Conservation (phyloP, 2,797 vertebrate species). For the Acanthopagrus latus region DNA sequence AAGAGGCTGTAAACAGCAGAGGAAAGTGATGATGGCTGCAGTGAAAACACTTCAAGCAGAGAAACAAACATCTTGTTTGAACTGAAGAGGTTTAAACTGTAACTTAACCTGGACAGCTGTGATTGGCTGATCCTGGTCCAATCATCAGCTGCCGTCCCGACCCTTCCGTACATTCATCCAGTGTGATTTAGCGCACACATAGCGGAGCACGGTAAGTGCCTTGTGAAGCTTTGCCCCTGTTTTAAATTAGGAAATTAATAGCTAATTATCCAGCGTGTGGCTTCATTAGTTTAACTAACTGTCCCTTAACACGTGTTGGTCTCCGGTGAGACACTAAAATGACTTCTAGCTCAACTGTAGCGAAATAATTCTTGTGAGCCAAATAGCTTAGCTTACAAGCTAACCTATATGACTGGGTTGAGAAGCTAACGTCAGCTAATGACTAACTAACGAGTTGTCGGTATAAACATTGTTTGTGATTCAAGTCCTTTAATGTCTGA, state of each 20-base stretch:
- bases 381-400: constrained; percentile 66
- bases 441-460: constrained; percentile 56
- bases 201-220: constrained; percentile 79
- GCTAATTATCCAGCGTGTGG: neutral
- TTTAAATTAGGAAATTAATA: neutral
- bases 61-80: neutral
- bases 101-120: constrained; percentile 41
- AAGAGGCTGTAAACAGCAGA: neutral
- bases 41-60: neutral
- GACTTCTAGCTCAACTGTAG: neutral
- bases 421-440: constrained; percentile 66
- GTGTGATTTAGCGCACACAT: constrained; percentile 67
- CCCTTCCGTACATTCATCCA: constrained; percentile 66
- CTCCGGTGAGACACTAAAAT: neutral
- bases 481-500: neutral
- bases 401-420: constrained; percentile 40
- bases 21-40: neutral
- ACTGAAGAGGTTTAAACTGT: constrained; percentile 10
- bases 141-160: constrained; percentile 49
- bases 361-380: constrained; percentile 9
- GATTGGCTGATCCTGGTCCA: constrained; percentile 74
- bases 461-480: constrained; percentile 22
- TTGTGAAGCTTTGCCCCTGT: constrained; percentile 1
- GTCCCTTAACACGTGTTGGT: neutral
- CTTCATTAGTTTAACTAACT: neutral